Percentiles rank a stretch among this genome's conserved stretches.
Conservation (phyloP, 1,140 invertebrate genomes). For the Lepidotrigona ventralis region DNA sequence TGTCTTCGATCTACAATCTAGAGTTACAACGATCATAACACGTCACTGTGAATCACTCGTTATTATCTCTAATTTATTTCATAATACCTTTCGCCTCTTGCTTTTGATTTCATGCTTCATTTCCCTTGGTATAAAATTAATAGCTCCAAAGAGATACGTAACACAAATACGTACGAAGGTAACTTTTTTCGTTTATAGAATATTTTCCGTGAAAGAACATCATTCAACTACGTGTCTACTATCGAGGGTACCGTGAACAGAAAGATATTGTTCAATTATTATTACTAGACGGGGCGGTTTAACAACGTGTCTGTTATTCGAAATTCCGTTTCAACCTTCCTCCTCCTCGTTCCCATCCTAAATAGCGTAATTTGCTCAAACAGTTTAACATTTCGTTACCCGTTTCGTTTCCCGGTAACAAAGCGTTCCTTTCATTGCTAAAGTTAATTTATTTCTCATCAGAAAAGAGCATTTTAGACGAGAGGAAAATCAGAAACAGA, state of each 20-base stretch:
- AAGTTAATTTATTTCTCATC: conserved; percentile 7
- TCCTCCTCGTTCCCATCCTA: background rate
- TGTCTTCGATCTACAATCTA: conserved; percentile 25
- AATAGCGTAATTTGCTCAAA: background rate
- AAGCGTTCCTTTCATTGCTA: conserved; percentile 6
- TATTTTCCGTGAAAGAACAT: background rate
- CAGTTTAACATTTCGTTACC: conserved; percentile 9
- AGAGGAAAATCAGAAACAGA: conserved; percentile 26
- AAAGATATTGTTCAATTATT: background rate
- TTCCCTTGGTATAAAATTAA: conserved; percentile 49
- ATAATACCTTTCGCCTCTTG: conserved; percentile 53
- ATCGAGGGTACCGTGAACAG: background rate
- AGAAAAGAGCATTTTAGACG: background rate
- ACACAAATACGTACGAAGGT: conserved; percentile 7
- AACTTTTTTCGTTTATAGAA: conserved; percentile 26
- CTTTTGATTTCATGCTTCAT: conserved; percentile 34
- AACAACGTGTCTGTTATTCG: background rate
- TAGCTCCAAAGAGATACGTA: conserved; percentile 1
- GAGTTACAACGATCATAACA: conserved; percentile 31
- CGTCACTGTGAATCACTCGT: conserved; percentile 40
- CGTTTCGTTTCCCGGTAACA: background rate
- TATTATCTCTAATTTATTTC: conserved; percentile 62
- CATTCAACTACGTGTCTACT: background rate
- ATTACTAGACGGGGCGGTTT: background rate
- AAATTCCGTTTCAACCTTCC: background rate